Conservation (phyloP, 2,888 invertebrate genomes). For the Lapara coniferarum region DNA sequence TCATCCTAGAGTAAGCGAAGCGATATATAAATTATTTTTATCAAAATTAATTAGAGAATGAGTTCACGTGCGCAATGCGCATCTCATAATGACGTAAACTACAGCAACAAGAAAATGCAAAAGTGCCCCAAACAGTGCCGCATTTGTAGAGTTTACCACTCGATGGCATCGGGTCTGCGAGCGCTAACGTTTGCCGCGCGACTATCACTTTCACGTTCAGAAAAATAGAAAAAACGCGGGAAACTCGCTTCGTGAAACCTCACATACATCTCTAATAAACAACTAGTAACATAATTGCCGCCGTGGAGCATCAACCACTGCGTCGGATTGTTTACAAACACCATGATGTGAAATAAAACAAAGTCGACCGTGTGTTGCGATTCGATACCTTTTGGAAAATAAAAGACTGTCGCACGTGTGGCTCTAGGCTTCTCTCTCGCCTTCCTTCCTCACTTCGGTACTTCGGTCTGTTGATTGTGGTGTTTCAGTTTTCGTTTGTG, state of each 20-base stretch:
- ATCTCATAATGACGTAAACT: neutral
- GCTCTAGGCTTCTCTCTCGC: constrained; percentile 47
- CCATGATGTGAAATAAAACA: constrained; percentile 64
- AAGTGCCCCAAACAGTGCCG: constrained; percentile 13
- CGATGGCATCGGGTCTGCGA: constrained; percentile 58
- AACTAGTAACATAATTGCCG: constrained; percentile 48
- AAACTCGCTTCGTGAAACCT: constrained; percentile 50
- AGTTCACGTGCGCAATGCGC: neutral
- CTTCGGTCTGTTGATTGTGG: constrained; percentile 41
- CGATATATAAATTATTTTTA: neutral
- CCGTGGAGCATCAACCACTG: constrained; percentile 35
- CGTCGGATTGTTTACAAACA: constrained; percentile 61
- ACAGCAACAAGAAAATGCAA: constrained; percentile 14
- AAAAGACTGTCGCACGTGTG: constrained; percentile 41
- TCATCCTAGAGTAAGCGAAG: too few species aligned
- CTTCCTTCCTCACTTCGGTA: constrained; percentile 53
- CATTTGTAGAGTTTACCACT: constrained; percentile 49
- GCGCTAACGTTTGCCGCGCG: constrained; percentile 66
- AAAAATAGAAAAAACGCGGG: constrained; percentile 62
- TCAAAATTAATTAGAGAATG: neutral
- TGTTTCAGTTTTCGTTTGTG: constrained; percentile 36
- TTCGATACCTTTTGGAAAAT: constrained; percentile 41
- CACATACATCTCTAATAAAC: constrained; percentile 36
- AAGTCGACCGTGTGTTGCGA: constrained; percentile 39
- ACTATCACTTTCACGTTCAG: constrained; percentile 69